Evolutionary conservation across 2,888 invertebrate species (phyloP), one percentile per base, ranked within the genome.

Genomic region (Nephrotoma flavescens): DNA sequence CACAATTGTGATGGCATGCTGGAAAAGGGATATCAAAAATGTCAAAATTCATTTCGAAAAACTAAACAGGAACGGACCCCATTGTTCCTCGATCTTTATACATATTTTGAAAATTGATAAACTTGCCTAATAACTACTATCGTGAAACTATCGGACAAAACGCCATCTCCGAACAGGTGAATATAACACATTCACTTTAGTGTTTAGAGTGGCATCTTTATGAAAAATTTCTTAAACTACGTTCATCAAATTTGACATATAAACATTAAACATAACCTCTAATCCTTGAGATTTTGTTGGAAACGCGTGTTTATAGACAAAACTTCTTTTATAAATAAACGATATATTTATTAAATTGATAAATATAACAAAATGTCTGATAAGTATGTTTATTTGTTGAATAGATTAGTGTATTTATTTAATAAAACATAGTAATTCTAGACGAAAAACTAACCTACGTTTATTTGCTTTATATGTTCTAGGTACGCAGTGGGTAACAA

Each of bases 401-500:
- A 83, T 86, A 71, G 3, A 85, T n/a, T 86, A 12, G 5, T 4
- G 83, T 19, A 86, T 12, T 19, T 9, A 11, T n/a, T 41, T 52
- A n/a, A 12, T 86, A 87, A 86, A 86, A 19, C 47, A 11, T 6
- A 1, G 19, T 86, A 86, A 42, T 19, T 42, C 1, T 15, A 15
- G 12, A n/a, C 7, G 6, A 52, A 52, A 9, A 31, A 11, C 11
- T 31, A 71, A 31, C 9, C 19, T 31, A 41, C 88, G 42, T 84
- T 71, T 86, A 41, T 85, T 2, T 42, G 31, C 9, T n/a, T n/a
- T 71, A 6, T 85, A 31, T 45, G 0, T 83, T 85, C 1, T 2
- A 92, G 91, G 89, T 92, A 91, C 88, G 91, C 92, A 0, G 91
- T 92, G 4, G 89, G 92, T 15, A 92, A 92, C 87, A 92, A 92